Evolutionary conservation across 2,888 invertebrate species (phyloP).

Genomic region (Tholera decimalis): DNA sequence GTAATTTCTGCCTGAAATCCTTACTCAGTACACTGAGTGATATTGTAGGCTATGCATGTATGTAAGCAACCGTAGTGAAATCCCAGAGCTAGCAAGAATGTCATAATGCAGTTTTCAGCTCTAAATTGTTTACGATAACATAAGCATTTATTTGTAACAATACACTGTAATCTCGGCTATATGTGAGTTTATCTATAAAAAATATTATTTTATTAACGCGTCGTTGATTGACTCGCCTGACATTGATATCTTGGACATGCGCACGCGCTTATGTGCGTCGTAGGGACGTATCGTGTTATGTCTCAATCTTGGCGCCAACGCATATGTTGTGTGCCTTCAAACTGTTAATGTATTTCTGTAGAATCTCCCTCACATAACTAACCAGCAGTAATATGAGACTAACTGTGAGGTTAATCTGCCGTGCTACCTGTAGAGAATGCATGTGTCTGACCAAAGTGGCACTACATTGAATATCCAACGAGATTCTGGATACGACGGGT

Average conservation of each 20-base stretch:
- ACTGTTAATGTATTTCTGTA: not conserved
- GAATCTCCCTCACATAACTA: not conserved
- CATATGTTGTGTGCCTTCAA: too few relatives aligned
- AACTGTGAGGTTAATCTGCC: not conserved
- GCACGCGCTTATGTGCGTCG: slow-evolving; percentile 13
- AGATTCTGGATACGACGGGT: too few relatives aligned
- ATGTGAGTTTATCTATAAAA: slow-evolving; percentile 32
- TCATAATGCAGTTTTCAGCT: too few relatives aligned
- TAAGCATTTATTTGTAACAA: slow-evolving; percentile 1
- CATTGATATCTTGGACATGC: slow-evolving; percentile 32
- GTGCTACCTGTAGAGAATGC: not conserved
- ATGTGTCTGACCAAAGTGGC: too few relatives aligned
- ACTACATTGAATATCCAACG: too few relatives aligned
- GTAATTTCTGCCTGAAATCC: too few relatives aligned
- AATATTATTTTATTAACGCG: slow-evolving; percentile 35
- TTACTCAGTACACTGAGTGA: too few relatives aligned
- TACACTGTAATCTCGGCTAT: slow-evolving; percentile 9
- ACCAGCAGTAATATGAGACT: not conserved
- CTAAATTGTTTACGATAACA: not conserved
- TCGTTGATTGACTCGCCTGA: slow-evolving; percentile 23
- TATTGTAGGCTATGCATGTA: not conserved
- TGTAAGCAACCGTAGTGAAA: not conserved
- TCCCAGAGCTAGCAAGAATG: not conserved
- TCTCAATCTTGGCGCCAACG: not conserved
- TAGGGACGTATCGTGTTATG: not conserved